These are phyloP conservation scores for Chauna torquata DNA, from an alignment of 2,113 vertebrate species.

Conservation along the genomic window DNA sequence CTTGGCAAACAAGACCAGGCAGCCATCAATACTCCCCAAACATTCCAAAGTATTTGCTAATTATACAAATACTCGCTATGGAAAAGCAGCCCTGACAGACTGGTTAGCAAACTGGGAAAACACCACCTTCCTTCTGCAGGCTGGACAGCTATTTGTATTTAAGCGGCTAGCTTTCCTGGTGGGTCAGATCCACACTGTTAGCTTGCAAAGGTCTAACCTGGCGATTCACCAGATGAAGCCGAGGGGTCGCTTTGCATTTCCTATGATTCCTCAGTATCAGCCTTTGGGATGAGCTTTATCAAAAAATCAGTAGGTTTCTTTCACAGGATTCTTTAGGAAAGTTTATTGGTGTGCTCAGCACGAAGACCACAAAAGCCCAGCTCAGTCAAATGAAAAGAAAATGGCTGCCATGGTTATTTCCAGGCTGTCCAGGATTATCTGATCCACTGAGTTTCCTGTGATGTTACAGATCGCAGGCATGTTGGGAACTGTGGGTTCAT, in stretches of 20 bases:
- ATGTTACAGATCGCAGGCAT: not conserved
- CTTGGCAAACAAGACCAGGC: constrained; percentile 22
- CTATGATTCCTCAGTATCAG: not conserved
- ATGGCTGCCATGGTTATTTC: not conserved
- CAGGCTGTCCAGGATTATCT: not conserved
- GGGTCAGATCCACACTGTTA: not conserved
- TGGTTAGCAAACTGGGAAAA: constrained; percentile 31
- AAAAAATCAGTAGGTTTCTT: not conserved
- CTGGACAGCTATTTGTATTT: not conserved
- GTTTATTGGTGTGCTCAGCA: not conserved
- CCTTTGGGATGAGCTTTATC: not conserved
- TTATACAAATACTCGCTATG: not conserved
- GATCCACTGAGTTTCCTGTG: not conserved
- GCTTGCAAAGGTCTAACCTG: not conserved
- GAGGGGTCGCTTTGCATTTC: not conserved
- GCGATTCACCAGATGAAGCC: not conserved
- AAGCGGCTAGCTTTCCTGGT: not conserved
- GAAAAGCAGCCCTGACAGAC: not conserved
- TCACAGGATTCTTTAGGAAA: not conserved
- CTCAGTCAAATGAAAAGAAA: not conserved
- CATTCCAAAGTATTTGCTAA: constrained; percentile 20
- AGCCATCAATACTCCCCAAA: constrained; percentile 9
- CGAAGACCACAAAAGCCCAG: not conserved
- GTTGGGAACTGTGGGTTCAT: not conserved
- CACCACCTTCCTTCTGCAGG: not conserved